Evolutionary conservation across 2,888 invertebrate species (phyloP).

Genomic region (Stenichneumon culpator): DNA sequence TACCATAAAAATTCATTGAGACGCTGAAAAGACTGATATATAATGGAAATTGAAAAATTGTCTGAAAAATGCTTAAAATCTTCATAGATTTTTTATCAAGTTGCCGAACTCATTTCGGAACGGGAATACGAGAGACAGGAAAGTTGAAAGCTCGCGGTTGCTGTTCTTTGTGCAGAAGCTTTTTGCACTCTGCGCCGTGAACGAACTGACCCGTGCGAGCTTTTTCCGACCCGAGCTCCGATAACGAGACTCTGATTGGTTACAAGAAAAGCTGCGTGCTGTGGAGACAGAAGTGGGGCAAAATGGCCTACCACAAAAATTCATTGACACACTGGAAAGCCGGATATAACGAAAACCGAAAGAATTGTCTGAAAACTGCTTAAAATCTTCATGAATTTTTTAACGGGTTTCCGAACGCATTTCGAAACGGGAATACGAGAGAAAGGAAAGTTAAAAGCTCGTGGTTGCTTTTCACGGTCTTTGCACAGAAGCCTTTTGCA

Average conservation of each 20-base stretch:
- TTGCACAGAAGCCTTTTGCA: constrained; percentile 9
- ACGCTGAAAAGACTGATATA: no score
- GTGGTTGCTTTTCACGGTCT: constrained; percentile 13
- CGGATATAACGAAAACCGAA: no score
- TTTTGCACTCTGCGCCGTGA: background rate
- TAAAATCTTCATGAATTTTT: background rate
- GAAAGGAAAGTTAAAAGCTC: constrained; percentile 1
- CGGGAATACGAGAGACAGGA: background rate
- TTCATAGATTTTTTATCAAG: background rate
- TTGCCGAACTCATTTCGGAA: background rate
- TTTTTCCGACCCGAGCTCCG: constrained; percentile 16
- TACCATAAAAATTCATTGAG: no score
- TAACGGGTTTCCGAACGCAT: background rate
- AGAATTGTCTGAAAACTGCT: background rate
- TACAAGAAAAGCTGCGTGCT: no score
- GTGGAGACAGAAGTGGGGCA: no score
- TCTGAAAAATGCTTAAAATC: background rate
- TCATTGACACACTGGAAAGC: no score
- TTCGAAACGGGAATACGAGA: background rate
- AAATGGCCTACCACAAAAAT: no score
- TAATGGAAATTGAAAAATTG: background rate
- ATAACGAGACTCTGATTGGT: background rate
- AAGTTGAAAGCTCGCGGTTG: constrained; percentile 2
- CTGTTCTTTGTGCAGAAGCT: constrained; percentile 4
- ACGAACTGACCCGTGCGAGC: background rate